Conservation (phyloP, 2,113 vertebrate species). For the Lanius collurio region DNA sequence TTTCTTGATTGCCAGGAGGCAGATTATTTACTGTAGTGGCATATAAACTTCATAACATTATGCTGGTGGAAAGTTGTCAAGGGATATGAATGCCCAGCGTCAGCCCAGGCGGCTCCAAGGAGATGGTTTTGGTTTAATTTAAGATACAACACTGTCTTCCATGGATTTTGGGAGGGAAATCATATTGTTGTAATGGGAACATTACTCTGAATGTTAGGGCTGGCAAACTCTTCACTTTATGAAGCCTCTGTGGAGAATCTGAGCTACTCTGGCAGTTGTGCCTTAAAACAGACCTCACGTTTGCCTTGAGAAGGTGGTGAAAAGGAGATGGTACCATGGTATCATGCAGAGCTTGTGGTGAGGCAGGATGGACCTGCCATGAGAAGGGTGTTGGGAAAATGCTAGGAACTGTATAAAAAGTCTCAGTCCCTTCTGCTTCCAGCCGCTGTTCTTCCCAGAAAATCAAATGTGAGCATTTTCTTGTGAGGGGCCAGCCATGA, state of each 20-base stretch:
- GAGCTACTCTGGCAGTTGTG: background rate
- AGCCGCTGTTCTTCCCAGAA: background rate
- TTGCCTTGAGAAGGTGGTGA: background rate
- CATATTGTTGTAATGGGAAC: conserved; percentile 30
- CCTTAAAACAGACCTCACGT: background rate
- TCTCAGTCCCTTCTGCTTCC: background rate
- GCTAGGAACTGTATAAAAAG: background rate
- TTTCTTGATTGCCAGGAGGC: conserved; percentile 55
- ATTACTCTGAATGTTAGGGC: background rate
- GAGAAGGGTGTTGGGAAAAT: background rate
- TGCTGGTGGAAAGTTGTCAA: conserved; percentile 60
- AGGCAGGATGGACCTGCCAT: background rate
- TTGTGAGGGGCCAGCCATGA: background rate
- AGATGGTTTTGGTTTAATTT: conserved; percentile 36
- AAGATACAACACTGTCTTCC: conserved; percentile 32
- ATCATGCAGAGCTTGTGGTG: background rate
- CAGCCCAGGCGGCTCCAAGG: conserved; percentile 24
- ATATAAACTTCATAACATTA: conserved; percentile 62
- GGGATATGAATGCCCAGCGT: conserved; percentile 1
- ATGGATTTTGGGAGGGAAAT: conserved; percentile 35
- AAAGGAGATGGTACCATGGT: background rate
- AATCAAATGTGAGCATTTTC: background rate
- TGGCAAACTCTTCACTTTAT: conserved; percentile 13
- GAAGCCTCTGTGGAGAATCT: background rate
- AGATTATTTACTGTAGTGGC: conserved; percentile 57